Evolutionary conservation across 2,113 vertebrate species (phyloP).

Genomic region (Melospiza georgiana): DNA sequence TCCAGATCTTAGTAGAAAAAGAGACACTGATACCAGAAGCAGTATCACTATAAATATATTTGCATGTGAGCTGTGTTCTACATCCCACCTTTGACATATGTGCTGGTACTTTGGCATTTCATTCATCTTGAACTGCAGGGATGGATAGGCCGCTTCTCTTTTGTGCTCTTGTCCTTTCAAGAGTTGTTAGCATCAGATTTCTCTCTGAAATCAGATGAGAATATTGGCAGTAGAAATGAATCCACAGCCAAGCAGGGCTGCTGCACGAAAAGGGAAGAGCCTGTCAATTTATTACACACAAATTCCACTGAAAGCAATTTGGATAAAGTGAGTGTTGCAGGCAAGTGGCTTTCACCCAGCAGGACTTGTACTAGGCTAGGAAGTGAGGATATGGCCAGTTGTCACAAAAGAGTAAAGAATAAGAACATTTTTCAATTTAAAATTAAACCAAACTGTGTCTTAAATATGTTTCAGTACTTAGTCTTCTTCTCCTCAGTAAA

Average conservation of each 20-base stretch:
- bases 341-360: neutral
- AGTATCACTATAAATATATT: neutral
- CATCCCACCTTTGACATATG: neutral
- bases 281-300: neutral
- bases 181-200: neutral
- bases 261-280: neutral
- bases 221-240: neutral
- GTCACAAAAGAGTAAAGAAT: neutral
- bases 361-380: neutral
- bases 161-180: neutral
- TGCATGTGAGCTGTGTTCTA: neutral
- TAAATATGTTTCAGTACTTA: neutral
- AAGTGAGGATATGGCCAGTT: neutral
- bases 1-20: neutral
- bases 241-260: neutral
- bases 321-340: neutral
- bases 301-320: neutral
- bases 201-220: neutral
- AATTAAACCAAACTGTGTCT: neutral
- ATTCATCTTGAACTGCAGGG: neutral
- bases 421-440: neutral
- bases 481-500: neutral
- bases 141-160: neutral
- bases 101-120: neutral
- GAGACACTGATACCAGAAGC: neutral